Percentiles rank a stretch among this genome's conserved stretches.
Conservation (phyloP, 1,140 invertebrate species). For the Drosophila neocordata region DNA sequence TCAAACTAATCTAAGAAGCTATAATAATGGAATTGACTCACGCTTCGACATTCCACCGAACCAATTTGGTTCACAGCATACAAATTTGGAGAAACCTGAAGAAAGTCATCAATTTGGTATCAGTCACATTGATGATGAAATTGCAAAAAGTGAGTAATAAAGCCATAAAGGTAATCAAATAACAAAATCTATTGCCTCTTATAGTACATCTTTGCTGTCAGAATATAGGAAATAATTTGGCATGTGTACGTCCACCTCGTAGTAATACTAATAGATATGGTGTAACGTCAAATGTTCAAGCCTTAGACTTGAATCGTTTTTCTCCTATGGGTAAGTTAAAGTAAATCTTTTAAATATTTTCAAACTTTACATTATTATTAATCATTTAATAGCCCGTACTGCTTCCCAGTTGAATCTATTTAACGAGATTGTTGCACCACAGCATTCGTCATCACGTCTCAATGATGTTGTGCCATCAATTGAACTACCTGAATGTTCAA, state of each 20-base stretch:
- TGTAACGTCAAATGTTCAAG: background rate
- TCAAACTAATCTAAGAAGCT: background rate
- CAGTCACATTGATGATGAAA: conserved; percentile 11
- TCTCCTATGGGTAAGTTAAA: background rate
- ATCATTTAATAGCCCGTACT: too few species aligned
- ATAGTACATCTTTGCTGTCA: conserved; percentile 24
- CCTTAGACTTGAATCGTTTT: background rate
- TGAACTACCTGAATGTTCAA: too few species aligned
- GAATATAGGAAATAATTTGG: conserved; percentile 7
- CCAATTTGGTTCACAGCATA: background rate
- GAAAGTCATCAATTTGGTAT: background rate
- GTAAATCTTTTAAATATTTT: background rate
- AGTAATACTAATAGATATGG: background rate
- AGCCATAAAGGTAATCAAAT: background rate
- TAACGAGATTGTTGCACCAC: too few species aligned
- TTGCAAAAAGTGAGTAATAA: conserved; percentile 18
- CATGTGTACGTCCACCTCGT: background rate
- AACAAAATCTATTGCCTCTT: background rate
- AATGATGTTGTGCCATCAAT: too few species aligned
- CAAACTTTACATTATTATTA: too few species aligned
- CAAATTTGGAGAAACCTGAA: background rate
- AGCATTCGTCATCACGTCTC: too few species aligned
- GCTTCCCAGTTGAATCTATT: too few species aligned
- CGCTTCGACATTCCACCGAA: background rate
- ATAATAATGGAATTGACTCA: conserved; percentile 1